phyloP scores from a whole-genome alignment of 2,797 vertebrate genomes.

The Echiichthys vipera region DNA sequence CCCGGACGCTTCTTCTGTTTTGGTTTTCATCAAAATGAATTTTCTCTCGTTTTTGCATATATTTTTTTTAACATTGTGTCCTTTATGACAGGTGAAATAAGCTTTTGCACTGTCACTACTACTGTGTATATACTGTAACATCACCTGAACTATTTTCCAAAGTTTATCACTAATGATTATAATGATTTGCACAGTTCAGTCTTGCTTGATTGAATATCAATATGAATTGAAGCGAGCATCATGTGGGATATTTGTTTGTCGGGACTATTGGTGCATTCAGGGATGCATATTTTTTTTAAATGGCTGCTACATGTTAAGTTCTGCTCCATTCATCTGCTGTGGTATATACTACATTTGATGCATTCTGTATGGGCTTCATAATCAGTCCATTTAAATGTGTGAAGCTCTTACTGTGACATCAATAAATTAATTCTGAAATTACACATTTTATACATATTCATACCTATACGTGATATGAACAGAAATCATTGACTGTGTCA shows the following conservation, averaged over 20 bases:
- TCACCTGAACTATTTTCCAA: neutral
- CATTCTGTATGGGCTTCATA: neutral
- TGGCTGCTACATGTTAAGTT: too few relatives aligned
- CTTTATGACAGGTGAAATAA: neutral
- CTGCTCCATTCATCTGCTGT: neutral
- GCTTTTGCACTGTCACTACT: neutral
- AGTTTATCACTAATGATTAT: too few relatives aligned
- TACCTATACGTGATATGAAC: neutral
- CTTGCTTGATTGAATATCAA: neutral
- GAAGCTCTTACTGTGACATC: neutral
- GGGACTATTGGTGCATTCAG: neutral
- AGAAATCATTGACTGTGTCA: neutral
- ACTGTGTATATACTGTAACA: too few relatives aligned
- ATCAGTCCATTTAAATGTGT: neutral
- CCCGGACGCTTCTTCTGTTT: constrained; percentile 29
- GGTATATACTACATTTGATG: neutral
- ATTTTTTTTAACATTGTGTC: neutral
- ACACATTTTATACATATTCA: neutral
- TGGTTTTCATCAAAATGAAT: neutral
- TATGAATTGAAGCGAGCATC: too few relatives aligned
- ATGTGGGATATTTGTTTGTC: neutral
- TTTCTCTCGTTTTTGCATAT: constrained; percentile 14
- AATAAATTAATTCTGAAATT: neutral
- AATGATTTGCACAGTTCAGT: neutral
- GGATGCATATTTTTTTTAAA: neutral